Base-by-base conservation (phyloP, 2,113 vertebrate species). In the Pseudopipra pipra region DNA sequence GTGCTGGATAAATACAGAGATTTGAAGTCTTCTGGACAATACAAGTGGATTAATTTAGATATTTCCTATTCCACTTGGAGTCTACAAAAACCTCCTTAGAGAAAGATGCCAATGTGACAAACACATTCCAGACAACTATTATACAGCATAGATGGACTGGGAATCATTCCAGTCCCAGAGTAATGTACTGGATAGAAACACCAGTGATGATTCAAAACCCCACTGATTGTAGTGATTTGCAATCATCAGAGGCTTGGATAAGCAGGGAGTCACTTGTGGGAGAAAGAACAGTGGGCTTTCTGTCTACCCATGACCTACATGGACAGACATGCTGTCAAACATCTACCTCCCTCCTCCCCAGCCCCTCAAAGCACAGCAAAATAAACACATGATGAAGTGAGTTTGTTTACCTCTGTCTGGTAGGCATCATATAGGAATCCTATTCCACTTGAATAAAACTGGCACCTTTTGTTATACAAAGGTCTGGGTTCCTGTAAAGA, bases 341-440 rank as follows among this genome's bases (percentile, higher is more conserved):
- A 71, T 21, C 9, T 56, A 28, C 61, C 33, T 66, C 6, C 2
- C 35, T 47, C 59, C 52, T 67, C 35, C 46, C 41, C n/a, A 55
- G 73, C 33, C 33, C 47, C 66, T 59, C 63, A 11, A 83, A 55
- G 35, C 37, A 61, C 44, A 63, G 46, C 47, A 76, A 75, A 93
- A 87, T 58, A 2, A 71, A 44, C 7, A 14, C 3, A 8, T 2
- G 6, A 31, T 12, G 16, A 65, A 7, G 9, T 20, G 24, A 37
- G 11, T 49, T 55, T 47, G 8, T 94, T 98, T 97, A 99, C 99
- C 98, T 99, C 99, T 27, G 98, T 98, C 92, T 99, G 98, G 96
- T 99, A 98, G 95, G 96, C 98, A 65, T 99, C 99, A 14, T 98
- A 99, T 0, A 97, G 83, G 65, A 98, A 98, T 63, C 98, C 99